Base-by-base conservation (phyloP, 2,113 vertebrate genomes). In the Prochilodus magdalenae region DNA sequence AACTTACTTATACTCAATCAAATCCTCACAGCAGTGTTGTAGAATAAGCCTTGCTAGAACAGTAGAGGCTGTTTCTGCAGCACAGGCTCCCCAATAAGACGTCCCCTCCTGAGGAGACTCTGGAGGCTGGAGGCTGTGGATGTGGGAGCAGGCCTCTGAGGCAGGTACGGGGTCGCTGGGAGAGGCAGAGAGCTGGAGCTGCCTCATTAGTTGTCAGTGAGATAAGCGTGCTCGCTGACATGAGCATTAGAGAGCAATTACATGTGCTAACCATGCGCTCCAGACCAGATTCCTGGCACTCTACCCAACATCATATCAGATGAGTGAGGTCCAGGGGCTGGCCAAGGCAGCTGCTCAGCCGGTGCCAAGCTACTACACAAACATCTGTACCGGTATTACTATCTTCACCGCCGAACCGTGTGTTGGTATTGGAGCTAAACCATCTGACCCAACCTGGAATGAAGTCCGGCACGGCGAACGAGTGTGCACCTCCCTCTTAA, bases 181-280 rank as follows among this genome's bases (percentile, higher is more conserved):
- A 55, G 14, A 59, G 53, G 33, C 79, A 47, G 36, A 72, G 83
- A 85, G 82, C 77, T 71, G 86, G 88, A 84, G 73, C 79, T 82
- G 90, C 88, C 88, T 89, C 90, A 92, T 92, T 93, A 89, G 83
- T 85, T 79, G 82, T 86, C 65, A 82, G 89, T 92, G 89, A 89
- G 91, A 92, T 92, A 91, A 80, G 47, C 15, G 22, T 36, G 73
- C 80, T 85, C 73, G 72, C 85, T 89, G 88, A 89, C 51, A 86
- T 87, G 84, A 89, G 83, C 82, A 88, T 91, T 90, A 87, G 65
- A 82, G 79, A 84, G 87, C 86, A 89, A 90, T 90, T 86, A 85
- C 72, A 86, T 90, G 87, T 84, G 88, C 75, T 87, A 89, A 85
- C 82, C 72, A 84, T 83, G 83, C 87, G 86, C 84, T 81, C 47